Base-by-base conservation (phyloP, 2,113 vertebrate genomes). In the Toxostoma redivivum region DNA sequence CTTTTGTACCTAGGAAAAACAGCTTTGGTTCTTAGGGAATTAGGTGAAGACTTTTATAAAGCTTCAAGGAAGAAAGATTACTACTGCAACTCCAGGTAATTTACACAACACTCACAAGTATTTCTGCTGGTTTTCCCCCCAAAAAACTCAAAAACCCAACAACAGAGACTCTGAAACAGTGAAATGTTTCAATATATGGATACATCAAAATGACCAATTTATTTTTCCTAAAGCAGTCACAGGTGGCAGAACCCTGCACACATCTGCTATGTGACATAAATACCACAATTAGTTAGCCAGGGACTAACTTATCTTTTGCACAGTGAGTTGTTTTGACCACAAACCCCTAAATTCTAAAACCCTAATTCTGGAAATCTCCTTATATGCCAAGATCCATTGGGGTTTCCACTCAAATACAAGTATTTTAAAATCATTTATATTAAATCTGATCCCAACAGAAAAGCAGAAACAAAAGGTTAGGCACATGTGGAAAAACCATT, bases 1-100 rank as follows among this genome's bases (percentile, higher is more conserved):
- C 72, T 91, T 92, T 86, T 77, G 82, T 60, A 88, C 35, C 30
- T 5, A 53, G 69, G 37, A 76, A 69, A 80, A 18, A 12, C 2
- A 13, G 86, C 71, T 92, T 86, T 91, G 64, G 56, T 95, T 94
- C 93, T 80, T 53, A 74, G 86, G 72, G 89, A 94, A 92, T 94
- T 82, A 83, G 7, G 21, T 10, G 35, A 69, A 80, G 67, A 76
- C 40, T 73, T 70, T 57, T 12, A 57, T 11, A 48, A 85, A 90
- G 70, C 45, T 45, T 54, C 0, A 9, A 69, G 13, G 33, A 72
- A 69, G 69, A 60, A 86, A 76, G n/a, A 72, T 83, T 86, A 70
- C 11, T n/a, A 35, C 1, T 56, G 58, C 62, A 56, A 48, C 51
- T 82, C 24, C 44, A 82, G 35, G 30, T 64, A 33, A 69, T 88